Percentiles rank a stretch among this genome's conserved stretches.
Evolutionary conservation across 35 echinoderm and acorn worm genomes (phyloP).

Genomic region (Patiria miniata): DNA sequence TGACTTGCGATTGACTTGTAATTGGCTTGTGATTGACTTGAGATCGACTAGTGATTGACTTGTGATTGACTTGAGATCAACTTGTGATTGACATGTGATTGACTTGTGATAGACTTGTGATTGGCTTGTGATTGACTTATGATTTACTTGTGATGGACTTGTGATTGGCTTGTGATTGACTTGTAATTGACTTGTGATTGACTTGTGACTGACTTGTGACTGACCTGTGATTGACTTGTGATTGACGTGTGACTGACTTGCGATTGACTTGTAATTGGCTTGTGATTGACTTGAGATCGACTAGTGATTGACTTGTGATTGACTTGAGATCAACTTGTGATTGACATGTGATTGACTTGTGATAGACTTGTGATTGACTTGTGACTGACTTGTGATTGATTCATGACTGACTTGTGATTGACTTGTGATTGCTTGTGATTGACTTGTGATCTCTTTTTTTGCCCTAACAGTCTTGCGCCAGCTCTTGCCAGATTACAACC

Average conservation of each 20-base stretch:
- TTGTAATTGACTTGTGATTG: background rate
- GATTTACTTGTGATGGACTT: background rate
- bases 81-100: too few species aligned
- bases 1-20: too few species aligned
- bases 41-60: background rate
- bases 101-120: background rate
- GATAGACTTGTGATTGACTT: background rate
- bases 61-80: background rate
- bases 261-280: background rate
- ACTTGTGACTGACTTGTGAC: background rate
- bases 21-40: too few species aligned
- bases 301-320: background rate
- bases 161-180: too few species aligned
- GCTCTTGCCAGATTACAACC: slow-evolving; percentile 27
- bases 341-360: background rate
- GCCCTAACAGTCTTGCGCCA: background rate
- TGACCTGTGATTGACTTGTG: background rate
- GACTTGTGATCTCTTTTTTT: background rate
- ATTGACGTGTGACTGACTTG: too few species aligned
- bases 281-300: background rate
- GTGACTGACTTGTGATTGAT: too few species aligned
- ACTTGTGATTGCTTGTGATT: background rate
- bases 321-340: too few species aligned
- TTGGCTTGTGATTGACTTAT: background rate
- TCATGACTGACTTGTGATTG: too few species aligned